phyloP scores from a whole-genome alignment of 53 echinoderm and acorn worm genomes.

The Paelopatides confundens region DNA sequence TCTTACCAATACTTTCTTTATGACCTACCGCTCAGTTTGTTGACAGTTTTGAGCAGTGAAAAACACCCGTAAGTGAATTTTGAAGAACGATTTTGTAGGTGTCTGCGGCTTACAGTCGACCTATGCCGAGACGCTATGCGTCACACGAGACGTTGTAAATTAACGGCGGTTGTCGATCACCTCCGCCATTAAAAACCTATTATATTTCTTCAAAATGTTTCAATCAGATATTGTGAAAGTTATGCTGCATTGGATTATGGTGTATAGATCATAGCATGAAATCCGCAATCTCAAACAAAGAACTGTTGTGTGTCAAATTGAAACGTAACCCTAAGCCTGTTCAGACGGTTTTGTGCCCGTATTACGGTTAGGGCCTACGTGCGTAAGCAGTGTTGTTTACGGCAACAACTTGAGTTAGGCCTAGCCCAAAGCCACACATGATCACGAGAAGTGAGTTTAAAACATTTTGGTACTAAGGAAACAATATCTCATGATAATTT shows the following conservation, averaged over 20 bases:
- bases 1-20: not conserved
- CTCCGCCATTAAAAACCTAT: not conserved
- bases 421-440: not conserved
- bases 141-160: constrained; percentile 53
- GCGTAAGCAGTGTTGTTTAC: not conserved
- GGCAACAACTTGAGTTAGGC: not conserved
- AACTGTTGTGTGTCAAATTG: constrained; percentile 36
- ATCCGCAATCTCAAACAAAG: constrained; percentile 31
- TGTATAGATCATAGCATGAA: not conserved
- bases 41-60: not conserved
- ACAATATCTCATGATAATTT: not conserved
- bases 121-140: constrained; percentile 53
- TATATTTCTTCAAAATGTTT: not conserved
- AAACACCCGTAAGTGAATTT: not conserved
- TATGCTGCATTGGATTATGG: not conserved
- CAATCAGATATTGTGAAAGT: not conserved
- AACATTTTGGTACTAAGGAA: not conserved
- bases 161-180: constrained; percentile 34
- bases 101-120: constrained; percentile 51
- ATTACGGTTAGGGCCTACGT: constrained; percentile 13
- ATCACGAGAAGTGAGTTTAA: not conserved
- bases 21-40: not conserved
- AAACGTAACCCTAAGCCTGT: constrained; percentile 43
- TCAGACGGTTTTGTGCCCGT: constrained; percentile 5
- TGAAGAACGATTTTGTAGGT: not conserved